Evolutionary conservation across 2,888 invertebrate species (phyloP), one percentile per base, ranked within the genome.

Genomic region (Leucophenga maculata): DNA sequence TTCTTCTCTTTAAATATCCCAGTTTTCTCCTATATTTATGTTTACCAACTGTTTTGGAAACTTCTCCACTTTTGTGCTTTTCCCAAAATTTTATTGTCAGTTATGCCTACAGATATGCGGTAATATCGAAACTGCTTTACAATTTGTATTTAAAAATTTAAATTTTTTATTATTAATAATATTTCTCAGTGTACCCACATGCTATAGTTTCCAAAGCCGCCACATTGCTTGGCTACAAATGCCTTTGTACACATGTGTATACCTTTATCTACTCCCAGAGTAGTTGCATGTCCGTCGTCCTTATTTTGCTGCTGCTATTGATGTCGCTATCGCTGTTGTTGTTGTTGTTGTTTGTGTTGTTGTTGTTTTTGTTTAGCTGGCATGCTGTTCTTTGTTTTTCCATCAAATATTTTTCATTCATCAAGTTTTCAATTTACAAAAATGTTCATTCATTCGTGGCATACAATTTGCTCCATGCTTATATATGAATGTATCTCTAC

Each of bases 381-480:
- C 22, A 57, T 14, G 62, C 11, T 62, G n/a, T 76, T 80, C 69
- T 81, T 81, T 84, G 83, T 84, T 84, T 81, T 84, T 74, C 80
- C 83, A 81, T 81, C 80, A 84, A 81, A 82, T 83, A 84, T 85
- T 83, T 83, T 84, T 81, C 85, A 83, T 83, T 84, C 83, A 84
- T 85, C 85, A 85, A 84, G 83, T 79, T 85, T 85, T 85, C 82
- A 84, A 84, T 83, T 85, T 85, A 79, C 77, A 83, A 79, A 79
- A 78, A 81, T 80, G 83, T 74, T 78, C 85, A 80, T 83, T 79
- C 79, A 78, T 77, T 84, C 79, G 82, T 79, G 62, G 76, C 78
- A 78, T 84, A 72, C 78, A 80, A 84, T 84, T 77, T 84, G 84
- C 79, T 39, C 39, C 39, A 39, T 60, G 44, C 16, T 16, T 60